A percentile compares a stretch with the other conserved stretches of the same genome.
Evolutionary conservation across 1,140 invertebrate species (phyloP).

Genomic region (Amyelois transitella): DNA sequence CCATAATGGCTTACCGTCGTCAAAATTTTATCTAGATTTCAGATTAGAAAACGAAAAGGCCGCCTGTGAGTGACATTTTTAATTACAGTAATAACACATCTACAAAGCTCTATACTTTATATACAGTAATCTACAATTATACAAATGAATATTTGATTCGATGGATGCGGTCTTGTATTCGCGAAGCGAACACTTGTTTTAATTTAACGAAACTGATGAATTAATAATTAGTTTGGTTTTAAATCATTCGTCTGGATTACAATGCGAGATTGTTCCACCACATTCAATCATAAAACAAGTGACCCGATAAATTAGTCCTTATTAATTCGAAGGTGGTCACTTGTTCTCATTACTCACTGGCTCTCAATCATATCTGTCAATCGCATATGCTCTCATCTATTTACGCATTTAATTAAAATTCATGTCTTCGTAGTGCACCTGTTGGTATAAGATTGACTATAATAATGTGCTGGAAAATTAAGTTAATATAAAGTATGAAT

Average conservation of each 20-base stretch:
- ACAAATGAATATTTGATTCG: too few relatives aligned
- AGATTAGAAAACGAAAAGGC: conserved; percentile 3
- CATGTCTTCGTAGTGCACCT: conserved; percentile 1
- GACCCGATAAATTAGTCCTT: neutral
- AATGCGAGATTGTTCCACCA: neutral
- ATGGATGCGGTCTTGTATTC: too few relatives aligned
- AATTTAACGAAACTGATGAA: neutral
- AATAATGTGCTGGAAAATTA: neutral
- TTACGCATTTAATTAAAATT: conserved; percentile 28
- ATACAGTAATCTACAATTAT: too few relatives aligned
- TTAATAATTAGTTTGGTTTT: neutral
- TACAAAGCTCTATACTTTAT: neutral
- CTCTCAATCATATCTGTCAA: conserved; percentile 30
- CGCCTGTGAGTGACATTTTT: conserved; percentile 3
- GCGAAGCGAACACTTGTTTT: too few relatives aligned
- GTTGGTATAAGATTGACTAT: neutral
- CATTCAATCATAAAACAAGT: neutral
- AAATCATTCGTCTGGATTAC: neutral
- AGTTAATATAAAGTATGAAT: neutral
- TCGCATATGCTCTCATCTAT: conserved; percentile 20
- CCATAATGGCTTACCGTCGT: conserved; percentile 3
- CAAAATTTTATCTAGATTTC: conserved; percentile 9
- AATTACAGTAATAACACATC: conserved; percentile 11
- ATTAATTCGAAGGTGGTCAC: too few relatives aligned
- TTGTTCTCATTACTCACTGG: conserved; percentile 22